phyloP scores from a whole-genome alignment of 2,797 vertebrate genomes.

The Acridotheres tristis region DNA sequence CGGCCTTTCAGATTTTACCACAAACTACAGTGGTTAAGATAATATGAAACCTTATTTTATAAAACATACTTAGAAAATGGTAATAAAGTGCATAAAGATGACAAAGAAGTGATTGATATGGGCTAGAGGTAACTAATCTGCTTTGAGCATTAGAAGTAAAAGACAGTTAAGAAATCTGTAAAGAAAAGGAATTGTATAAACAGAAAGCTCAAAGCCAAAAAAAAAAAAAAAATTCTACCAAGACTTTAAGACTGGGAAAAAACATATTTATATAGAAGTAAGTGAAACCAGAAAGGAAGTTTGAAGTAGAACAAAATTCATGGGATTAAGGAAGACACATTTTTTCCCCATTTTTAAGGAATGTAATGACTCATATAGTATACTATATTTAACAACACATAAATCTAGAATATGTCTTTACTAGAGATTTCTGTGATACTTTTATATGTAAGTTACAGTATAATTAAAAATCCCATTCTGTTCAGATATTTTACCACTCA shows the following conservation, averaged over 20 bases:
- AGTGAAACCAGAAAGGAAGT: neutral
- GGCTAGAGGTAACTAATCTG: neutral
- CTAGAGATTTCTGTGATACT: neutral
- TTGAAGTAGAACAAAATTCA: neutral
- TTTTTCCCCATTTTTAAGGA: neutral
- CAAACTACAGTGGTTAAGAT: neutral
- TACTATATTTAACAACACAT: neutral
- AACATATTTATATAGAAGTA: neutral
- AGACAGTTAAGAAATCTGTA: neutral
- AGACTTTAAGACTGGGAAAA: neutral
- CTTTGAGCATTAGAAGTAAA: neutral
- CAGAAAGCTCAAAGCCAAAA: neutral
- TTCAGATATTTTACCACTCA: neutral
- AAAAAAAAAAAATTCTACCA: neutral
- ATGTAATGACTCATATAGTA: neutral
- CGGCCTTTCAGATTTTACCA: neutral
- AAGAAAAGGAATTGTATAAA: neutral
- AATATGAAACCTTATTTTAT: neutral
- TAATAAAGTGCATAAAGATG: neutral
- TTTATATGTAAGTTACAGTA: neutral
- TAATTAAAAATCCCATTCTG: neutral
- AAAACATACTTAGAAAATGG: neutral
- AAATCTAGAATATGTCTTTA: neutral
- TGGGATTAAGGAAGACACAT: neutral
- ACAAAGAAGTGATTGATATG: neutral